Conservation (phyloP, 2,888 invertebrate genomes). For the Drosophila lutescens region DNA sequence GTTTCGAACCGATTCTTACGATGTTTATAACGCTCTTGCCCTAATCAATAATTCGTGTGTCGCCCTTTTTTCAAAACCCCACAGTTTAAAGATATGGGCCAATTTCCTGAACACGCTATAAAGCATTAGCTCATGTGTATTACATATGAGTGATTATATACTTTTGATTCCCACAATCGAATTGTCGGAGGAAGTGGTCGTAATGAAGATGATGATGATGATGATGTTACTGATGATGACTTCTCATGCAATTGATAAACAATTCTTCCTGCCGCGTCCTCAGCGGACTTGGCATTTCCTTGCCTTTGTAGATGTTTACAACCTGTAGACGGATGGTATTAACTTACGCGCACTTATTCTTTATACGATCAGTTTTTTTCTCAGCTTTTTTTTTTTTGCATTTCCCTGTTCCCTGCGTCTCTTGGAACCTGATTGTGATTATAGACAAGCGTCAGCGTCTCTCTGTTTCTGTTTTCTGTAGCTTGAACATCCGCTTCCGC, state of each 20-base stretch:
- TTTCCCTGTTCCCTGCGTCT: slow-evolving; percentile 43
- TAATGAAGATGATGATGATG: background rate
- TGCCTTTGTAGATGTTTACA: slow-evolving; percentile 30
- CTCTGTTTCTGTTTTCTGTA: slow-evolving; percentile 42
- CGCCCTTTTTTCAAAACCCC: slow-evolving; percentile 14
- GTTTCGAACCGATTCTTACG: slow-evolving; percentile 19
- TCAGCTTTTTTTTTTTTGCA: slow-evolving; percentile 27
- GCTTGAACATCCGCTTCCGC: slow-evolving; percentile 83
- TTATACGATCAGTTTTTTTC: background rate
- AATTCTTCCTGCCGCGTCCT: slow-evolving; percentile 19
- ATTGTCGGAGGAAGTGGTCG: slow-evolving; percentile 27
- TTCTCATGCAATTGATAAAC: slow-evolving; percentile 21
- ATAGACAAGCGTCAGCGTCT: slow-evolving; percentile 67
- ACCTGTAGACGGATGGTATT: slow-evolving; percentile 28
- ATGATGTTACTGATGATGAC: slow-evolving; percentile 11
- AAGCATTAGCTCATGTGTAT: slow-evolving; percentile 17
- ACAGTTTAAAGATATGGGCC: slow-evolving; percentile 28
- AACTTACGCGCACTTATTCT: slow-evolving; percentile 27
- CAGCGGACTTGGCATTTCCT: slow-evolving; percentile 15
- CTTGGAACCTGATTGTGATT: slow-evolving; percentile 81
- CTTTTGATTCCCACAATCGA: slow-evolving; percentile 20
- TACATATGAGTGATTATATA: slow-evolving; percentile 16
- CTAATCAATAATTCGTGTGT: slow-evolving; percentile 65
- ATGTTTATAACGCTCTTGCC: slow-evolving; percentile 55
- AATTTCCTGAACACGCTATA: slow-evolving; percentile 40